Evolutionary conservation across 2,888 invertebrate genomes (phyloP), one percentile per base, ranked within the genome.

Genomic region (Watsonalla cultraria): DNA sequence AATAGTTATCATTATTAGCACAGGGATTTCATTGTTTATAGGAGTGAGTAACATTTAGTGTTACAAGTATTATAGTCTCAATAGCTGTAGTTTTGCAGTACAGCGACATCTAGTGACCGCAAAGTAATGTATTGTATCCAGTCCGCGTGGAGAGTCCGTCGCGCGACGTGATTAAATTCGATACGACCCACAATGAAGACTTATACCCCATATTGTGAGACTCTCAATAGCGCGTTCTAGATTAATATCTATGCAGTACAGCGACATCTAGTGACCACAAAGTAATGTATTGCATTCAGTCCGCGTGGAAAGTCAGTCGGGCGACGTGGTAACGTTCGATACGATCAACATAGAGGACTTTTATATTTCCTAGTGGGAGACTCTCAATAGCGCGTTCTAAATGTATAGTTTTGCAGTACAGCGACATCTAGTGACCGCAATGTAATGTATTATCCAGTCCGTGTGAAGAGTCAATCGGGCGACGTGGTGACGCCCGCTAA

Each of bases 391-490:
- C n/a, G n/a, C n/a, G n/a, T n/a, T n/a, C n/a, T n/a, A n/a, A n/a
- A n/a, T n/a, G n/a, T n/a, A n/a, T n/a, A n/a, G n/a, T n/a, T n/a
- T n/a, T n/a, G n/a, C n/a, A n/a, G n/a, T n/a, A 46, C 4, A 7
- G 33, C 46, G 9, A 34, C 7, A n/a, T 15, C n/a, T 11, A 5
- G 13, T 33, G 13, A 9, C 6, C 11, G 7, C 11, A 5, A 5
- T 24, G 39, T 8, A 5, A 11, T 39, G 39, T 37, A 58, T n/a
- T n/a, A n/a, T 46, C 0, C 72, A 89, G 87, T 75, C 0, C 74
- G 87, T 7, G 53, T 87, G 39, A 87, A 89, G 60, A 74, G 76
- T 6, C 47, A 59, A 0, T 66, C 74, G 0, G 88, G 89, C 0
- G 85, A 88, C 15, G 63, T 88, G 45, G 80, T 78, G 45, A 67